These are phyloP conservation scores for Paracanthobrama guichenoti DNA, from an alignment of 2,113 vertebrate genomes.

Conservation along the genomic window DNA sequence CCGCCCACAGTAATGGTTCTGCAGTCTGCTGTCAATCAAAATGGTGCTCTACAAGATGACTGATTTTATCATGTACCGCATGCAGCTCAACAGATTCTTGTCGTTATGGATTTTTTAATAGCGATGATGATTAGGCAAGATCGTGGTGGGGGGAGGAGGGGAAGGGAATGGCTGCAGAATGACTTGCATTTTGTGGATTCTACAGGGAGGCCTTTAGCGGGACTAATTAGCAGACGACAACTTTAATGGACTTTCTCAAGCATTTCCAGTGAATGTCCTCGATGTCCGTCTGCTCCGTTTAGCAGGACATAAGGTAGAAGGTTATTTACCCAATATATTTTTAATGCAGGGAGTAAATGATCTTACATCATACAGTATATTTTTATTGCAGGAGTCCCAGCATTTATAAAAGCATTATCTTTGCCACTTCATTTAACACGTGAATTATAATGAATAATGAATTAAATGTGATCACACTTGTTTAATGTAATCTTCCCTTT, in stretches of 20 bases:
- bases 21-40: slow-evolving; percentile 56
- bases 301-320: slow-evolving; percentile 17
- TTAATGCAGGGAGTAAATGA: background rate
- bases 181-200: slow-evolving; percentile 57
- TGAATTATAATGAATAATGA: background rate
- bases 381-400: background rate
- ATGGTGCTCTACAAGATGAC: slow-evolving; percentile 59
- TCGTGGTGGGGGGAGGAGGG: slow-evolving; percentile 23
- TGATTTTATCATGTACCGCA: slow-evolving; percentile 72
- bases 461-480: background rate
- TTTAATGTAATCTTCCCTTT: background rate
- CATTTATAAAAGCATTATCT: background rate
- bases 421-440: background rate
- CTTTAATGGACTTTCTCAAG: slow-evolving; percentile 62
- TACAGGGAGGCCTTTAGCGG: slow-evolving; percentile 43
- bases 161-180: slow-evolving; percentile 57
- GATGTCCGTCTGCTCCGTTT: slow-evolving; percentile 53
- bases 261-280: slow-evolving; percentile 33
- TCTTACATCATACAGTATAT: background rate
- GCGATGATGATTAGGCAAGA: slow-evolving; percentile 32
- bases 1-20: background rate
- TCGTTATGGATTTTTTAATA: slow-evolving; percentile 17
- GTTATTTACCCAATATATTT: background rate
- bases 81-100: slow-evolving; percentile 29
- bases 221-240: slow-evolving; percentile 65